Conservation (phyloP, 2,888 invertebrate genomes). For the Pterostichus niger region DNA sequence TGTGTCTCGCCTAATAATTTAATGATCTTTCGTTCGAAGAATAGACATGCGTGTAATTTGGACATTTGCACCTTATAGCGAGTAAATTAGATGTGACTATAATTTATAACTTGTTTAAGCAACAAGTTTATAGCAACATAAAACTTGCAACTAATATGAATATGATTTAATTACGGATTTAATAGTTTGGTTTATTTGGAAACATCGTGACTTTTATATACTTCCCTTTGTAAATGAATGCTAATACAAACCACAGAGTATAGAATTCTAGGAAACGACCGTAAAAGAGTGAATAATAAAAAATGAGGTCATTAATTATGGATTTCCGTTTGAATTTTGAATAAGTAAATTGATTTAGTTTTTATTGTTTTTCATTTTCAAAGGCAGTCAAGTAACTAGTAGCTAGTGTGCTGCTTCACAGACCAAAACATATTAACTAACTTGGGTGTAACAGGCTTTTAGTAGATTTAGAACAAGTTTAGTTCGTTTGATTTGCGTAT, state of each 20-base stretch:
- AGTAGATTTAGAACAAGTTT: too few species aligned
- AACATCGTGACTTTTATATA: conserved; percentile 61
- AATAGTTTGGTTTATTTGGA: conserved; percentile 59
- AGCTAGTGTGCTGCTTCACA: neutral
- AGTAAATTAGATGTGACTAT: conserved; percentile 25
- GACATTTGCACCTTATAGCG: conserved; percentile 46
- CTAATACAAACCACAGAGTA: conserved; percentile 34
- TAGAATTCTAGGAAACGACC: conserved; percentile 51
- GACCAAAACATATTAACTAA: conserved; percentile 35
- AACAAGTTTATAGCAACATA: conserved; percentile 56
- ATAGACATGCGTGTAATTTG: conserved; percentile 41
- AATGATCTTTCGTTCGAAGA: neutral
- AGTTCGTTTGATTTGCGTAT: too few species aligned
- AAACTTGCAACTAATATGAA: conserved; percentile 51
- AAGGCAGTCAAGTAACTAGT: neutral
- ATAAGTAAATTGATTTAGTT: conserved; percentile 48
- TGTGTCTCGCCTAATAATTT: neutral
- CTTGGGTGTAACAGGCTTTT: neutral
- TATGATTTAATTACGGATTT: conserved; percentile 54
- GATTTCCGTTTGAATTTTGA: conserved; percentile 55
- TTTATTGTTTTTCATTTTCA: conserved; percentile 35
- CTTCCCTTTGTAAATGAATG: conserved; percentile 59
- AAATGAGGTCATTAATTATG: conserved; percentile 46
- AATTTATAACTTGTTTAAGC: conserved; percentile 50
- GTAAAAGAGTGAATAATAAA: conserved; percentile 50